These are phyloP conservation scores for Indri indri DNA, from an alignment of 2,113 vertebrate genomes.

Conservation along the genomic window DNA sequence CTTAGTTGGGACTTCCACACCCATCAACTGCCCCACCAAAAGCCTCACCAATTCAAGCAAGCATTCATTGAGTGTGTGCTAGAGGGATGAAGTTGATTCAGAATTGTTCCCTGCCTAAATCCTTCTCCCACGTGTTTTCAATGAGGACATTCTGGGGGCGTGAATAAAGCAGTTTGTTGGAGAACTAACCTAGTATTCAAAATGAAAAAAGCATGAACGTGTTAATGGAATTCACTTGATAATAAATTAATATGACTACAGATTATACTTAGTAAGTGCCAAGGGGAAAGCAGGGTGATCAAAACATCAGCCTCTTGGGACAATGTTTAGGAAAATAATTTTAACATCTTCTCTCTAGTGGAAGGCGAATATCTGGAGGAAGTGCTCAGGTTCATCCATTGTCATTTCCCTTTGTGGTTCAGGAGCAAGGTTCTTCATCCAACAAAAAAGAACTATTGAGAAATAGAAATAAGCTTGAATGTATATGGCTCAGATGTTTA, in stretches of 20 bases:
- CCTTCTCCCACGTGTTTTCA: background rate
- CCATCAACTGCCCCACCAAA: background rate
- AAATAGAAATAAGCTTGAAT: background rate
- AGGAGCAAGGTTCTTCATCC: background rate
- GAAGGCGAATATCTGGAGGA: background rate
- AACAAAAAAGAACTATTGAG: background rate
- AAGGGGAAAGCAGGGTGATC: background rate
- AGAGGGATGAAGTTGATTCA: background rate
- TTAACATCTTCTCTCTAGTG: background rate
- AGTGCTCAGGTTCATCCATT: background rate
- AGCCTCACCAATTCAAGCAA: too few species aligned
- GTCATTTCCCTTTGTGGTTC: background rate
- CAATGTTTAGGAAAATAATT: background rate
- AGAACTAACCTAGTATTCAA: background rate
- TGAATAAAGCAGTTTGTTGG: background rate
- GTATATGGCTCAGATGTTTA: background rate
- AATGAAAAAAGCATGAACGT: background rate
- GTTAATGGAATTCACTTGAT: background rate
- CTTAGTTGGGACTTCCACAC: background rate
- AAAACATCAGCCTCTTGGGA: background rate
- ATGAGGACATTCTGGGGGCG: background rate
- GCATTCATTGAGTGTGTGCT: too few species aligned
- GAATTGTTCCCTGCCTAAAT: background rate
- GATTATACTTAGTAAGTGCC: background rate
- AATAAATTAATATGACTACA: background rate